Evolutionary conservation across 2,797 vertebrate genomes (phyloP).

Genomic region (Sebastes glaucus): DNA sequence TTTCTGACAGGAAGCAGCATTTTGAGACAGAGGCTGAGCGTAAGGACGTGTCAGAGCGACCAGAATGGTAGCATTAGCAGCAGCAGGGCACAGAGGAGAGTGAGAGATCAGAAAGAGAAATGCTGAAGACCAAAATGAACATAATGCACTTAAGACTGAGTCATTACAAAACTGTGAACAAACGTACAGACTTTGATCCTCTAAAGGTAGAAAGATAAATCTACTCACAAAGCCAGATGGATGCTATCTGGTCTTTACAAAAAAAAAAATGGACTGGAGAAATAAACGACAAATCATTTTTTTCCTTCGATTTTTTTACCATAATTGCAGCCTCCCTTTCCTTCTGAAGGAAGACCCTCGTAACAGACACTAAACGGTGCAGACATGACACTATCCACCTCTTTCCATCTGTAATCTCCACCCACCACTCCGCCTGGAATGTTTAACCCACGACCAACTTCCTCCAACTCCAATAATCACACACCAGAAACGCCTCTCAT

Average conservation of each 20-base stretch:
- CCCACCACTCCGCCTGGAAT: slow-evolving; percentile 57
- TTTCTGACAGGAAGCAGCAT: slow-evolving; percentile 81
- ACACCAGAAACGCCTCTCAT: slow-evolving; percentile 7
- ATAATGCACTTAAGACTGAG: slow-evolving; percentile 68
- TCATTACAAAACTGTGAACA: slow-evolving; percentile 57
- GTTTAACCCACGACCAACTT: slow-evolving; percentile 56
- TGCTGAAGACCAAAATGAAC: slow-evolving; percentile 47
- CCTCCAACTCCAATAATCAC: slow-evolving; percentile 21
- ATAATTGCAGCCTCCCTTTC: slow-evolving; percentile 16
- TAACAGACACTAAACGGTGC: slow-evolving; percentile 28
- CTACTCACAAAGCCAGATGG: slow-evolving; percentile 53
- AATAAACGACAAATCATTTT: slow-evolving; percentile 39
- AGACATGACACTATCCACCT: slow-evolving; percentile 16
- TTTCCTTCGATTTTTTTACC: slow-evolving; percentile 8
- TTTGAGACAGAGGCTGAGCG: slow-evolving; percentile 77
- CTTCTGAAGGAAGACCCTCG: slow-evolving; percentile 29
- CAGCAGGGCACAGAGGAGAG: slow-evolving; percentile 66
- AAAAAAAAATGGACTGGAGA: slow-evolving; percentile 27
- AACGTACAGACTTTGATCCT: slow-evolving; percentile 58
- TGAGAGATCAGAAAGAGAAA: slow-evolving; percentile 47
- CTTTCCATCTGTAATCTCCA: slow-evolving; percentile 28
- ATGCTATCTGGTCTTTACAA: slow-evolving; percentile 39
- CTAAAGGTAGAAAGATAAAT: slow-evolving; percentile 52
- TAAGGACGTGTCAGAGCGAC: slow-evolving; percentile 72
- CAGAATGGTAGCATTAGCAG: slow-evolving; percentile 78